Evolutionary conservation across 1,140 invertebrate genomes (phyloP).

Genomic region (Meloidogyne floridensis): DNA sequence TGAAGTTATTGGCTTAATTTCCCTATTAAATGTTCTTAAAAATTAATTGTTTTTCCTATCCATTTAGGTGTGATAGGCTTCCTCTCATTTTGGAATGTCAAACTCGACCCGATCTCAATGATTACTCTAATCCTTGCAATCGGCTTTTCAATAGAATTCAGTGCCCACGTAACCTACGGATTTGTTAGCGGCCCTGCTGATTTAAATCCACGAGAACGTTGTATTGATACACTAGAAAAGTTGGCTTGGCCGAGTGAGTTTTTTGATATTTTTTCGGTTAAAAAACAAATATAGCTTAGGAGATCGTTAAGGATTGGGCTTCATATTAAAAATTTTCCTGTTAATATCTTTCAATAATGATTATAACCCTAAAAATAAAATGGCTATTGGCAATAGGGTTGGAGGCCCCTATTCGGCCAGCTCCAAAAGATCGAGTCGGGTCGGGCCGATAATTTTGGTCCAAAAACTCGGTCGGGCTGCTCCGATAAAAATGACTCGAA

Average conservation of each 20-base stretch:
- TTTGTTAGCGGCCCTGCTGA: conserved; percentile 77
- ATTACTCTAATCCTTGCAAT: conserved; percentile 66
- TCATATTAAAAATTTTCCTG: too few species aligned
- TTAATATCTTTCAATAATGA: too few species aligned
- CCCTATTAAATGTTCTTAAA: conserved; percentile 46
- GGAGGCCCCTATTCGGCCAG: too few species aligned
- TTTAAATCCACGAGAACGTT: conserved; percentile 60
- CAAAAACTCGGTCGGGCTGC: too few species aligned
- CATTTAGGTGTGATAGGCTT: conserved; percentile 81
- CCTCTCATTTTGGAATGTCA: conserved; percentile 91
- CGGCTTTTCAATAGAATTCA: conserved; percentile 75
- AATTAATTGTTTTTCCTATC: conserved; percentile 62
- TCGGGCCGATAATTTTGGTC: too few species aligned
- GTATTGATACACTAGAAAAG: conserved; percentile 64
- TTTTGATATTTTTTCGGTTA: too few species aligned
- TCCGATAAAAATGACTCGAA: too few species aligned
- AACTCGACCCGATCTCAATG: conserved; percentile 66
- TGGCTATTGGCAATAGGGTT: too few species aligned
- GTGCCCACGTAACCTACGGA: conserved; percentile 93
- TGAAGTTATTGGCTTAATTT: background rate
- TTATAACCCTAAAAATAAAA: too few species aligned
- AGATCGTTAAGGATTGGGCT: too few species aligned
- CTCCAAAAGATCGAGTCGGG: too few species aligned
- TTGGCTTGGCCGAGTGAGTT: conserved; percentile 66
- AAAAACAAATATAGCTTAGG: too few species aligned